A percentile compares a stretch with the other conserved stretches of the same genome.
Evolutionary conservation across 2,888 invertebrate species (phyloP).

Genomic region (Chrysolina oricalcia): DNA sequence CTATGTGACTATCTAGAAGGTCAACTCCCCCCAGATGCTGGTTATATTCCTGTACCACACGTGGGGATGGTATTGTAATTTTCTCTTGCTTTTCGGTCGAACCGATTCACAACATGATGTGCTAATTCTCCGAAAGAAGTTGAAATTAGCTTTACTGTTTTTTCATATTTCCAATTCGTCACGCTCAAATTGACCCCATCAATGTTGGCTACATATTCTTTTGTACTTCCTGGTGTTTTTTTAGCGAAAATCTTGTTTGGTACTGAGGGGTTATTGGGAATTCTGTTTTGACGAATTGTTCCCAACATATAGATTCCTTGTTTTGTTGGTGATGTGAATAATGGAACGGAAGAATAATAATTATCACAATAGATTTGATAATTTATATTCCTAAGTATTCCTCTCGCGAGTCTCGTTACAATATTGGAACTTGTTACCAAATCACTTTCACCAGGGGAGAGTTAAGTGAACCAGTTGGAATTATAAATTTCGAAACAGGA

Average conservation of each 20-base stretch:
- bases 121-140: background rate
- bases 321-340: background rate
- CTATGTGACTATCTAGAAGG: slow-evolving; percentile 9
- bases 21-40: slow-evolving; percentile 17
- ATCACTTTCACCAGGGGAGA: background rate
- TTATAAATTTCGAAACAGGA: no score
- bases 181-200: slow-evolving; percentile 3
- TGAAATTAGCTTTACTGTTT: background rate
- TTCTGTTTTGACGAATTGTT: slow-evolving; percentile 31
- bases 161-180: slow-evolving; percentile 24
- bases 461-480: slow-evolving; percentile 35
- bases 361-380: background rate
- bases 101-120: background rate
- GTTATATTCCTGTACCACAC: background rate
- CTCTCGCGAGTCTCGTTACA: background rate
- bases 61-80: background rate
- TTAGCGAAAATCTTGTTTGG: background rate
- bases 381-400: background rate
- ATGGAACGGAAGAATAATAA: background rate
- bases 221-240: background rate
- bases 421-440: background rate
- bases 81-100: background rate
- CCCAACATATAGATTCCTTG: slow-evolving; percentile 1
- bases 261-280: background rate
- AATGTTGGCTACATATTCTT: slow-evolving; percentile 6